phyloP scores from a whole-genome alignment of 1,140 invertebrate genomes.

The Zaprionus vittiger region DNA sequence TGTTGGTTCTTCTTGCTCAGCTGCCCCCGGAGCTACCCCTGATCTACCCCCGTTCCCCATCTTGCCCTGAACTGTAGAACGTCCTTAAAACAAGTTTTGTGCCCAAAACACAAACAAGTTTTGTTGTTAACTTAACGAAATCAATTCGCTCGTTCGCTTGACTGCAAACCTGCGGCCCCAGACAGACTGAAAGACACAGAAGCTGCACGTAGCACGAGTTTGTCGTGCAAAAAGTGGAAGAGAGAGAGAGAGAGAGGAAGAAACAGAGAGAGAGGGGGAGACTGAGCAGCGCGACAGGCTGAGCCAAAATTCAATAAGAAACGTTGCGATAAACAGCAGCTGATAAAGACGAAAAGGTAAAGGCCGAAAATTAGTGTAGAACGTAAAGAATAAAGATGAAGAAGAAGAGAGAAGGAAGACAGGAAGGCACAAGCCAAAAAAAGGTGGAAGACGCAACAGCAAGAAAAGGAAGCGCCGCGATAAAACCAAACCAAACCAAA shows the following conservation, averaged over 20 bases:
- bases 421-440: conserved; percentile 28
- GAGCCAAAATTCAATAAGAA: conserved; percentile 68
- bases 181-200: conserved; percentile 21
- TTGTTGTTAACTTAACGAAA: conserved; percentile 64
- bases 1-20: not conserved
- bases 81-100: conserved; percentile 72
- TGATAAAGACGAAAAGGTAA: conserved; percentile 70
- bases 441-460: conserved; percentile 14
- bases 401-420: not conserved
- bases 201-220: conserved; percentile 59
- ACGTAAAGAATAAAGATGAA: not conserved
- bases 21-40: not conserved
- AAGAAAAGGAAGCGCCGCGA: conserved; percentile 9
- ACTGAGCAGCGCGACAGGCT: conserved; percentile 15
- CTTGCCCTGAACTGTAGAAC: conserved; percentile 31
- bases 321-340: conserved; percentile 69
- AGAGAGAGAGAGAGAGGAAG: not conserved
- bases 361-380: conserved; percentile 72
- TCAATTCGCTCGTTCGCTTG: conserved; percentile 52
- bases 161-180: conserved; percentile 17
- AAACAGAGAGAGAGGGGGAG: not conserved
- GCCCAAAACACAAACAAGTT: conserved; percentile 71
- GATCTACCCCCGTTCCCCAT: not conserved
- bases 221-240: conserved; percentile 35
- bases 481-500: conserved; percentile 1